Evolutionary conservation across 2,113 vertebrate genomes (phyloP).

Genomic region (Aythya baeri): DNA sequence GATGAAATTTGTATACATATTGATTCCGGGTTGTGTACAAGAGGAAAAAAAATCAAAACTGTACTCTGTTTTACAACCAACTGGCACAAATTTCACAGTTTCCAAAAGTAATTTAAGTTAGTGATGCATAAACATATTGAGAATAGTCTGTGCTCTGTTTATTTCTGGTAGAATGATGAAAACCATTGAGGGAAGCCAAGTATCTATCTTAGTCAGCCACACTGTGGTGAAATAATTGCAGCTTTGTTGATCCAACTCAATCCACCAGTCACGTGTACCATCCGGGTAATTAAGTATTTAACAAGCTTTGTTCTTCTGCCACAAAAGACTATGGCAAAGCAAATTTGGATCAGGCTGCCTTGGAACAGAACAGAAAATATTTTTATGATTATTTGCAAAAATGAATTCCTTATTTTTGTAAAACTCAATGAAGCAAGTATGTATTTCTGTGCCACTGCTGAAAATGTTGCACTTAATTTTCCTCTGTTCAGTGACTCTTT

Average conservation of each 20-base stretch:
- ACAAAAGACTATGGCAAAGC: constrained; percentile 19
- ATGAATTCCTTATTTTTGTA: constrained; percentile 23
- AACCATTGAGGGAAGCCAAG: constrained; percentile 45
- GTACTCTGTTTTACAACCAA: constrained; percentile 3
- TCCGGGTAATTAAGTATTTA: constrained; percentile 50
- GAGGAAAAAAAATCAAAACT: background rate
- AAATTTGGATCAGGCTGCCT: background rate
- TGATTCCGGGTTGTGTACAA: background rate
- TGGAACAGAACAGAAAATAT: constrained; percentile 24
- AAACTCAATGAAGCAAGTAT: constrained; percentile 12
- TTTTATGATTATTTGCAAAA: constrained; percentile 15
- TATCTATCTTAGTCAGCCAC: constrained; percentile 42
- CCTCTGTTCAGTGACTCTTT: background rate
- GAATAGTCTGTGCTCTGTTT: constrained; percentile 41
- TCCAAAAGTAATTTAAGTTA: constrained; percentile 46
- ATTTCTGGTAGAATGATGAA: constrained; percentile 55
- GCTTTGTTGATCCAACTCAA: background rate
- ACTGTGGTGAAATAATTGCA: constrained; percentile 49
- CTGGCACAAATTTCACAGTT: constrained; percentile 5
- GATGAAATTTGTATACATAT: background rate
- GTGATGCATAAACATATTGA: constrained; percentile 18
- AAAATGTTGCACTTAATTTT: constrained; percentile 34
- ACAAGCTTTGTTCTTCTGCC: constrained; percentile 49
- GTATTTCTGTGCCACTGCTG: background rate
- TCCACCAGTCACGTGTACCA: constrained; percentile 16